Evolutionary conservation across 2,797 vertebrate species (phyloP).

Genomic region (Podargus strigoides): DNA sequence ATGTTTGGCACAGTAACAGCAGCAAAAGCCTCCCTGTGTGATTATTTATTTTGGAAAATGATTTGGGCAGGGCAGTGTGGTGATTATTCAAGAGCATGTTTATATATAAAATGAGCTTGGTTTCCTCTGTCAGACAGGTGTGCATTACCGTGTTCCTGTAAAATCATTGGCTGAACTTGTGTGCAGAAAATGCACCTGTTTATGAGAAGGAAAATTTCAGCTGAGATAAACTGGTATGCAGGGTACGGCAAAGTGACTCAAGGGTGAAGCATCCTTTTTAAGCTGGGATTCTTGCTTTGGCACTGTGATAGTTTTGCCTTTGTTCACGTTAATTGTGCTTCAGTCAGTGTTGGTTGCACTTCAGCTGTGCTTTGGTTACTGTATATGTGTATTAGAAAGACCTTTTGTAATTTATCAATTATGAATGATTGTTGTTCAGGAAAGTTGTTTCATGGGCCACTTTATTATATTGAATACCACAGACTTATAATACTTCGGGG

Average conservation of each 20-base stretch:
- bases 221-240: not conserved
- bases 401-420: constrained; percentile 14
- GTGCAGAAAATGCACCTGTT: not conserved
- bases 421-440: not conserved
- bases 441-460: constrained; percentile 14
- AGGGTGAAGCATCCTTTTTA: not conserved
- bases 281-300: not conserved
- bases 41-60: not conserved
- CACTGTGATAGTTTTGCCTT: not conserved
- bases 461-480: constrained; percentile 10
- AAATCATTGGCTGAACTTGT: not conserved
- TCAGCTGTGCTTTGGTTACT: not conserved
- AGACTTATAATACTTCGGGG: not conserved
- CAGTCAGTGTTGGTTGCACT: not conserved
- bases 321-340: not conserved
- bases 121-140: not conserved
- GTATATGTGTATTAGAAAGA: not conserved
- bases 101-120: not conserved
- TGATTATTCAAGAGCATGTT: not conserved
- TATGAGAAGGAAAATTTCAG: not conserved
- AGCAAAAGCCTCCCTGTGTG: not conserved
- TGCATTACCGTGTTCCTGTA: not conserved
- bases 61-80: not conserved
- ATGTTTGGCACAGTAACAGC: not conserved
- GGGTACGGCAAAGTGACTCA: not conserved